Conservation (phyloP, 1,140 invertebrate genomes). For the Tetragonula clypearis region DNA sequence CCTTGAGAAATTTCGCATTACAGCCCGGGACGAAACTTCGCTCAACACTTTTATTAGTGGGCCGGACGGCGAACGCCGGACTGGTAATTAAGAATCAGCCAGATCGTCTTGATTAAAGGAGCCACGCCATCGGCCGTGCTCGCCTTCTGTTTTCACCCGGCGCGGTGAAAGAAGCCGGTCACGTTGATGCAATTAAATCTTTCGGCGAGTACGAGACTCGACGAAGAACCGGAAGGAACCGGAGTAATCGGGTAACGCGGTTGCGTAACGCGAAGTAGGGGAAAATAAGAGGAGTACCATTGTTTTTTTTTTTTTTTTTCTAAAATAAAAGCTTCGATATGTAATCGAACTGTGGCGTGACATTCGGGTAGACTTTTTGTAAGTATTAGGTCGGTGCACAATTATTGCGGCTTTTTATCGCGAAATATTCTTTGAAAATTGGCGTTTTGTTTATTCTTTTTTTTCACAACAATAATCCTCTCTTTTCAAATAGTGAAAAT, state of each 20-base stretch:
- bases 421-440: too few species aligned
- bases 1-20: constrained; percentile 17
- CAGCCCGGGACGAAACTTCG: not conserved
- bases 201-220: not conserved
- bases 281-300: too few species aligned
- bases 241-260: not conserved
- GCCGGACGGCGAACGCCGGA: not conserved
- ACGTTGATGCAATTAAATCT: constrained; percentile 17
- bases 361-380: too few species aligned
- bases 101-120: constrained; percentile 38
- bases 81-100: constrained; percentile 36
- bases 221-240: not conserved
- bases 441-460: too few species aligned
- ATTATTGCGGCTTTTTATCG: too few species aligned
- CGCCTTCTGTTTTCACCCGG: not conserved
- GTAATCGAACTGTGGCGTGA: too few species aligned
- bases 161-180: not conserved
- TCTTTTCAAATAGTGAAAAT: too few species aligned
- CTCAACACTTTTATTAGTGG: constrained; percentile 35
- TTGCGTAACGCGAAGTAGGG: not conserved
- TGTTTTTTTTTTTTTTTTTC: too few species aligned
- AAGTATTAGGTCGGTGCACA: too few species aligned
- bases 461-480: too few species aligned
- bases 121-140: not conserved
- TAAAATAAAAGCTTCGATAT: too few species aligned